phyloP scores from a whole-genome alignment of 2,888 invertebrate species.

The Himalopsyche japonica region DNA sequence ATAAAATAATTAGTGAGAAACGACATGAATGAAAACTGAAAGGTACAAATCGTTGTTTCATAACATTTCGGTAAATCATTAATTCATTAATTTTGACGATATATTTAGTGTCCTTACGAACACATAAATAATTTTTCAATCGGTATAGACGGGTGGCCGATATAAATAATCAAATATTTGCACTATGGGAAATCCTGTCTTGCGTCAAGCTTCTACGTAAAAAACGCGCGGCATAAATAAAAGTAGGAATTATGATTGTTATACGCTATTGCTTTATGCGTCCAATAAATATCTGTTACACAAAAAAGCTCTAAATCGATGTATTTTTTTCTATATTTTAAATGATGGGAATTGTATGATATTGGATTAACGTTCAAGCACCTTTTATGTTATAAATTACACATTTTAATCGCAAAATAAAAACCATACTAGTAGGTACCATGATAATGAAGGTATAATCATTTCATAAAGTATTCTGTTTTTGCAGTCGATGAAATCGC shows the following conservation, averaged over 20 bases:
- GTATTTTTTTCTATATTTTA: background rate
- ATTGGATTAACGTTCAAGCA: background rate
- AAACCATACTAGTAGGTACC: too few species aligned
- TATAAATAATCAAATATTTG: background rate
- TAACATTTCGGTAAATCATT: background rate
- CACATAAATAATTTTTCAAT: background rate
- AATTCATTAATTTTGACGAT: background rate
- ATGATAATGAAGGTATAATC: too few species aligned
- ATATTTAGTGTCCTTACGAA: background rate
- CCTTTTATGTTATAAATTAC: too few species aligned
- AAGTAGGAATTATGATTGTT: background rate
- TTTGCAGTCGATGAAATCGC: too few species aligned
- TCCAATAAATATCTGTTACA: background rate
- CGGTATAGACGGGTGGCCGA: background rate
- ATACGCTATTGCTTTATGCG: background rate
- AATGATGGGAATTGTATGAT: background rate
- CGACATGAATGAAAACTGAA: background rate
- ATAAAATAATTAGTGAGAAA: background rate
- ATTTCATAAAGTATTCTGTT: too few species aligned
- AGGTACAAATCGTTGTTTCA: background rate
- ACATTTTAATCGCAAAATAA: too few species aligned
- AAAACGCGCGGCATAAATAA: background rate
- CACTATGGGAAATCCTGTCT: conserved; percentile 1
- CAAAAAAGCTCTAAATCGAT: background rate
- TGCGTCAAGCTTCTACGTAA: background rate